Evolutionary conservation across 2,888 invertebrate genomes (phyloP), one percentile per base, ranked within the genome.

Genomic region (Dicyrtomina minuta): DNA sequence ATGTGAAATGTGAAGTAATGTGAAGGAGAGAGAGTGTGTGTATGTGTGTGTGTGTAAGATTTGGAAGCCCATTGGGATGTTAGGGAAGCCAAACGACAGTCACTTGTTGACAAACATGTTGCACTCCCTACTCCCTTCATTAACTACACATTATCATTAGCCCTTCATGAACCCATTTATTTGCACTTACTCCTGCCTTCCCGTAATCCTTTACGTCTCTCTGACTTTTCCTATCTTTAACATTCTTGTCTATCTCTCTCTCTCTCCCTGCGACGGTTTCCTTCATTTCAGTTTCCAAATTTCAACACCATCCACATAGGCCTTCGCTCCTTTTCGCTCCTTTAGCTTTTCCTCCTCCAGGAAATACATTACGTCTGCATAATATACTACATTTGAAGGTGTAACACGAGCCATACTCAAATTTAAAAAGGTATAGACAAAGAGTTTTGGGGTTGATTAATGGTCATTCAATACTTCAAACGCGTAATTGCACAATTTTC

Each of bases 21-120:
- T 39, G n/a, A 46, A 17, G 24, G 46, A 43, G 43, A 20, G 53
- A 49, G 24, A 60, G 51, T 46, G 41, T 60, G 27, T 20, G 24
- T 22, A 26, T 56, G 51, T n/a, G 65, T n/a, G 24, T 17, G 49
- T 17, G n/a, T 17, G 49, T 24, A 27, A 51, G 24, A 43, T 51
- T 33, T 65, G 26, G 51, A 66, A 68, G 64, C 65, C 68, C 66
- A 62, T 12, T 44, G 70, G 66, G 65, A 62, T 62, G 71, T 65
- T 66, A 60, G 70, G 43, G 26, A 67, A 62, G 46, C 27, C 44
- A 65, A 71, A 67, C 62, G 71, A 70, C 59, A 68, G 46, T 66
- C 70, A 73, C 75, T 75, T 75, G 75, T 75, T 75, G 75, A 75
- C 74, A 75, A 75, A 75, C 75, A 75, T 75, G 75, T 74, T 74